Percentiles rank a stretch among this genome's conserved stretches.
phyloP scores from a whole-genome alignment of 2,113 vertebrate species.

The Neomonachus schauinslandi region DNA sequence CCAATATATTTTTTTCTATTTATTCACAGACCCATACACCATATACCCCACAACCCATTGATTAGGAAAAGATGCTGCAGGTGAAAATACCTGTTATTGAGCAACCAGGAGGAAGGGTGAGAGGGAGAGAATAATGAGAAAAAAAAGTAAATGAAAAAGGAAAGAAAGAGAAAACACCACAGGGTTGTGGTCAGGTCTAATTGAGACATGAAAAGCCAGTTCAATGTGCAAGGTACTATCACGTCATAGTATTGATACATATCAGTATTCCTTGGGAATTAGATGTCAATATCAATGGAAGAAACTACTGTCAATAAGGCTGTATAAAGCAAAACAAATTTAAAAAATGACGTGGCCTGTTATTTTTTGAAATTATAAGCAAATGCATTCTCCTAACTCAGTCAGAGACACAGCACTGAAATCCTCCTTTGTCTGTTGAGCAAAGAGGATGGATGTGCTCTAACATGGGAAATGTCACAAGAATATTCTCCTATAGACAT shows the following conservation, averaged over 20 bases:
- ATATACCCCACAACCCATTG: background rate
- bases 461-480: background rate
- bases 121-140: background rate
- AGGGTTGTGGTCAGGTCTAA: background rate
- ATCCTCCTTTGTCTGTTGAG: background rate
- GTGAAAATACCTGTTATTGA: background rate
- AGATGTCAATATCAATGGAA: background rate
- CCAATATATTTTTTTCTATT: background rate
- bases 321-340: slow-evolving; percentile 23
- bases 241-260: background rate
- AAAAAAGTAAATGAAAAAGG: background rate
- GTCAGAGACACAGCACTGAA: background rate
- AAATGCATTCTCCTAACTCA: background rate
- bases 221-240: background rate
- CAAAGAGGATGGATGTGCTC: background rate
- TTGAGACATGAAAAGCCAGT: background rate
- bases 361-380: slow-evolving; percentile 24
- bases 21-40: background rate
- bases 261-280: background rate
- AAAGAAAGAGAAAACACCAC: background rate
- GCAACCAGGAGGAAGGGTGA: background rate
- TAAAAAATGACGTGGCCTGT: background rate
- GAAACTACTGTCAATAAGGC: background rate
- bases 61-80: background rate
- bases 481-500: background rate